Evolutionary conservation across 2,797 vertebrate species (phyloP).

Genomic region (Mormyrus proboscirostris): DNA sequence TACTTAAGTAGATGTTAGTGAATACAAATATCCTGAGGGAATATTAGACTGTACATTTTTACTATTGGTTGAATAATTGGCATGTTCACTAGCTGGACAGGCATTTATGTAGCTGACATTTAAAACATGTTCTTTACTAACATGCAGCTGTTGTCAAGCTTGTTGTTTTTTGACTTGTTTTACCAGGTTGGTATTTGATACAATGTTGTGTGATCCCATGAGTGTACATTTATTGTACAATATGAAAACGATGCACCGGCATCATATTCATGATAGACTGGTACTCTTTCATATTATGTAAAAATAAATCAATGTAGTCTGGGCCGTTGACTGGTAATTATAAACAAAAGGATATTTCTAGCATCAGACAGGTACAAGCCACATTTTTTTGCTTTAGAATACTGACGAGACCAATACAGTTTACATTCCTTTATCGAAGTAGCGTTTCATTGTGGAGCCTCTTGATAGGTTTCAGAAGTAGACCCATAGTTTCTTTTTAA

Average conservation of each 20-base stretch:
- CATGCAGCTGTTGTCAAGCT: neutral
- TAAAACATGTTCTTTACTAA: neutral
- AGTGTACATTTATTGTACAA: neutral
- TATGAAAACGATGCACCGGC: neutral
- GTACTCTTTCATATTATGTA: neutral
- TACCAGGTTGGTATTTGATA: neutral
- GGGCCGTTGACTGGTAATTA: neutral
- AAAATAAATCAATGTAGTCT: neutral
- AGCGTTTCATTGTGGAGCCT: neutral
- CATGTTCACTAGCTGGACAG: neutral
- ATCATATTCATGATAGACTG: neutral
- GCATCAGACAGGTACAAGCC: neutral
- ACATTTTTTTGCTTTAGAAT: neutral
- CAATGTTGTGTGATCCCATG: neutral
- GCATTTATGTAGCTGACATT: constrained; percentile 4
- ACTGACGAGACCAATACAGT: neutral
- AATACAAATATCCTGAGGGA: neutral
- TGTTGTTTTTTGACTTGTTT: neutral
- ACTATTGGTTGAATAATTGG: neutral
- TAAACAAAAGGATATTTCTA: neutral
- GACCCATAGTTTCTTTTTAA: neutral
- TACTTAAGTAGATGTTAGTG: neutral
- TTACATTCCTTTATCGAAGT: neutral
- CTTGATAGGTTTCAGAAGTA: neutral
- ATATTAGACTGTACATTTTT: constrained; percentile 8